Evolutionary conservation across 2,797 vertebrate species (phyloP).

Genomic region (Carcharodon carcharias): DNA sequence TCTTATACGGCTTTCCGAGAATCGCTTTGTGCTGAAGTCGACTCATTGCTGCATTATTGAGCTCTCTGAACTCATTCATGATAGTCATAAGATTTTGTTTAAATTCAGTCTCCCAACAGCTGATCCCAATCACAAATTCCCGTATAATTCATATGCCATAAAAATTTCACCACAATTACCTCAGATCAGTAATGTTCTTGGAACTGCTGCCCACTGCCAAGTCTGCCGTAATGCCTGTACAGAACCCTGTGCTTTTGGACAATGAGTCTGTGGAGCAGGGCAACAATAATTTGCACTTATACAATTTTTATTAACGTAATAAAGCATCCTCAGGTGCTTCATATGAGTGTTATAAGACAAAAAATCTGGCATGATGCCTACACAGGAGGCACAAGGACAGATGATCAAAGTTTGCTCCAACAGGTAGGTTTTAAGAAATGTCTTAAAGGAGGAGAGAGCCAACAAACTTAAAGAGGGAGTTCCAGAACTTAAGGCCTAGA

Average conservation of each 20-base stretch:
- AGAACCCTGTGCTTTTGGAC: not conserved
- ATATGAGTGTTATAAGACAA: not conserved
- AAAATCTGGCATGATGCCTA: not conserved
- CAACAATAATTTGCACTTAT: not conserved
- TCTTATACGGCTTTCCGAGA: not conserved
- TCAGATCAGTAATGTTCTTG: not conserved
- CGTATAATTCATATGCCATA: not conserved
- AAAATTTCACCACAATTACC: not conserved
- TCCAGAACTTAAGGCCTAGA: not conserved
- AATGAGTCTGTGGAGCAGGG: not conserved
- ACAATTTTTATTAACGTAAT: not conserved
- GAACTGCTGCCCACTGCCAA: not conserved
- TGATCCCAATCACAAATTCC: not conserved
- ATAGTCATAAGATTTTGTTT: not conserved
- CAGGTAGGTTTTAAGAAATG: not conserved
- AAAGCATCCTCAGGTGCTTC: not conserved
- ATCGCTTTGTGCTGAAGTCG: not conserved
- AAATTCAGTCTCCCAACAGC: not conserved
- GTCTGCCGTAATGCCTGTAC: not conserved
- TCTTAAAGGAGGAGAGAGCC: not conserved
- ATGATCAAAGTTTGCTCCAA: not conserved
- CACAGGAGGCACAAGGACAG: not conserved
- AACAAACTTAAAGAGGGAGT: not conserved
- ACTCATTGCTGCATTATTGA: not conserved
- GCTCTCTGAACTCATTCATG: not conserved